Base-by-base conservation (phyloP, 2,113 vertebrate genomes). In the Pavo muticus region DNA sequence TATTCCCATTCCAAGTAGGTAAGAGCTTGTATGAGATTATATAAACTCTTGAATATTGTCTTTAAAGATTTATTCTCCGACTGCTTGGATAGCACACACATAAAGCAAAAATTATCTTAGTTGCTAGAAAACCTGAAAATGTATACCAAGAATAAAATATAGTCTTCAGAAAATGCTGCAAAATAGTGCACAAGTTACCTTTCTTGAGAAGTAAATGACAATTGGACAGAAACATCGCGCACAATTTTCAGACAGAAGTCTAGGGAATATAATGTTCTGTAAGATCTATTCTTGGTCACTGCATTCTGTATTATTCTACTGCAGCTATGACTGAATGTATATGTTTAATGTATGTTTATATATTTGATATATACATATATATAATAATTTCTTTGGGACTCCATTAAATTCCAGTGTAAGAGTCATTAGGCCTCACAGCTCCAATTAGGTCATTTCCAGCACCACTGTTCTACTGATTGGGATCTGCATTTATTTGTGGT, bases 1-100 rank as follows among this genome's bases (percentile, higher is more conserved):
- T 94, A 87, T 81, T 97, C 63, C 63, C 59, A 83, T 87, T 94
- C 87, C 88, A 95, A 97, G 84, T 94, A 91, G 35, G 93, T 95
- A 91, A 59, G 64, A 83, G 83, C 29, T 94, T 95, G 65, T 90
- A 21, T 87, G 48, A 87, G 68, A 61, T 95, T 91, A 20, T 65
- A 9, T 39, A 50, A 60, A 19, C 32, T 25, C 20, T 2, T 4
- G 17, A 57, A 59, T 30, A 56, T 77, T 94, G 61, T 86, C 95
- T 97, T 93, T 92, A 91, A 96, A 95, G 59, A 90, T 96, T 87
- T 96, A 88, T 96, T 96, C 61, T 64, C 77, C 60, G 87, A 30
- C 50, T 93, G 57, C 57, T 63, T 60, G 60, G 96, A 77, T 61
- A 92, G 48, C 52, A 95, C 74, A 85, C 70, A 76, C 27, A 54